Evolutionary conservation across 2,113 vertebrate species (phyloP).

Genomic region (Dissostichus mawsoni): DNA sequence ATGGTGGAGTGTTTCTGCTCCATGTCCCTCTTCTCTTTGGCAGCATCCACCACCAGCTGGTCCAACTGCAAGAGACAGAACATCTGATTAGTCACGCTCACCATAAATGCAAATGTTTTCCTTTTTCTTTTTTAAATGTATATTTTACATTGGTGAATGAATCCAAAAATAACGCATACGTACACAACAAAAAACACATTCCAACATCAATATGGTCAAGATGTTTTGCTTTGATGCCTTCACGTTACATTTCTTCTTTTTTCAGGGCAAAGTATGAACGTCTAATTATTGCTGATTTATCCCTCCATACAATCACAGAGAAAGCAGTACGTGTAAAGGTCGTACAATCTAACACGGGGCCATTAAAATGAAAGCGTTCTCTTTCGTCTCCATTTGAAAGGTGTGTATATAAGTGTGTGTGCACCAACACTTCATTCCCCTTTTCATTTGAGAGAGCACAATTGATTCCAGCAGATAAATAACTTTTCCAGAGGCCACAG

Average conservation of each 20-base stretch:
- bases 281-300: not conserved
- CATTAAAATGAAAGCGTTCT: not conserved
- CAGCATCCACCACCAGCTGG: conserved; percentile 93
- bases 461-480: conserved; percentile 20
- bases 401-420: rapidly evolving
- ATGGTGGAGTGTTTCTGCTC: conserved; percentile 98
- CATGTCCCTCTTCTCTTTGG: conserved; percentile 97
- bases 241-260: not conserved
- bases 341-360: not conserved
- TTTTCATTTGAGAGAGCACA: conserved; percentile 10
- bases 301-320: not conserved
- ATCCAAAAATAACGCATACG: not conserved
- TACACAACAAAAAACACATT: not conserved
- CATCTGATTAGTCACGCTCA: conserved; percentile 41
- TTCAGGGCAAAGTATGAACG: not conserved
- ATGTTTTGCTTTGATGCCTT: not conserved
- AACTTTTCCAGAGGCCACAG: conserved; percentile 2
- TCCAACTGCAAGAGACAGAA: conserved; percentile 90
- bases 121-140: not conserved
- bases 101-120: not conserved
- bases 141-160: not conserved
- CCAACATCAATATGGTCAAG: not conserved
- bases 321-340: not conserved
- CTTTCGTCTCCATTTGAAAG: not conserved
- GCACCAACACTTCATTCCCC: not conserved